Percentiles rank a stretch among this genome's conserved stretches.
Conservation (phyloP, 2,888 invertebrate genomes). For the Eupeodes luniger region DNA sequence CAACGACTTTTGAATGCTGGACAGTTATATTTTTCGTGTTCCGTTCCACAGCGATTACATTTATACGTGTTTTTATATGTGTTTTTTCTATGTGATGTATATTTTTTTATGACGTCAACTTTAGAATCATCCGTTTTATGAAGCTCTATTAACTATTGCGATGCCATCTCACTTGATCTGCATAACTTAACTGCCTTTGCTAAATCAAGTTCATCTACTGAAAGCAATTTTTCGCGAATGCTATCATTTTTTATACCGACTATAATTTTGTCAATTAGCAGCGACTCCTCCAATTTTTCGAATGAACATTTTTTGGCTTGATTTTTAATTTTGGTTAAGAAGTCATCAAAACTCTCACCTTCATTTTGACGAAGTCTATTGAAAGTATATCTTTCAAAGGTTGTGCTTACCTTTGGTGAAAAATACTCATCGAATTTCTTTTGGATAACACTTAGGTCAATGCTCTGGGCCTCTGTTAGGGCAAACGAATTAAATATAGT, state of each 20-base stretch:
- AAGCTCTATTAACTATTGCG: background rate
- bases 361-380: slow-evolving; percentile 18
- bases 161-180: background rate
- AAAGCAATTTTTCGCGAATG: background rate
- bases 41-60: background rate
- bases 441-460: background rate
- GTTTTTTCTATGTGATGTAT: background rate
- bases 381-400: no score
- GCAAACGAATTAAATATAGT: background rate
- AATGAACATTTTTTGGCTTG: slow-evolving; percentile 16
- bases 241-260: background rate
- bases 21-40: background rate
- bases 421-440: no score
- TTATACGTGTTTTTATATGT: background rate
- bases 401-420: no score
- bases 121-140: background rate
- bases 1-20: background rate
- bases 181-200: background rate
- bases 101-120: background rate
- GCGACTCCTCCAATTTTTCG: slow-evolving; percentile 5
- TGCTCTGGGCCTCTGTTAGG: background rate
- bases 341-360: slow-evolving; percentile 20
- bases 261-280: slow-evolving; percentile 21
- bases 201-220: background rate
- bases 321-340: slow-evolving; percentile 5